Percentiles rank a stretch among this genome's conserved stretches.
These are phyloP conservation scores for Maniola hyperantus DNA, from an alignment of 2,888 invertebrate species.

Conservation along the genomic window DNA sequence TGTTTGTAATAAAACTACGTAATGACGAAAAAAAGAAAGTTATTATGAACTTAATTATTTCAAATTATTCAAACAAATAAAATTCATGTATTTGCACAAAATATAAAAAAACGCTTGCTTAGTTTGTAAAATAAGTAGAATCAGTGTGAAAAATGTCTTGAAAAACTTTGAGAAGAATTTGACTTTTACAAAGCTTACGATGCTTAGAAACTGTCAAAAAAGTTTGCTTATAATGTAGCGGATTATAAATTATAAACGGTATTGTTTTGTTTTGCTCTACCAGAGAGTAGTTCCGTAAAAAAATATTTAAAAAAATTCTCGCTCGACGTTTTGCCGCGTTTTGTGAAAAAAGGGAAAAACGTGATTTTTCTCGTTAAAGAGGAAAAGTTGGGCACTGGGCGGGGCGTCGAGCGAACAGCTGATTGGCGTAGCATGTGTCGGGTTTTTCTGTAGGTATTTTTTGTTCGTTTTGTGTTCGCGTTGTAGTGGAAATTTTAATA, in stretches of 20 bases:
- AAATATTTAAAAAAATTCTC: slow-evolving; percentile 9
- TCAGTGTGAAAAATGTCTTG: neutral
- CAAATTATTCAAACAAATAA: neutral
- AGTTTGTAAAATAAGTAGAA: neutral
- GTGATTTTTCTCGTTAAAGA: slow-evolving; percentile 69
- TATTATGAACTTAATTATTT: neutral
- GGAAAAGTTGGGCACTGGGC: slow-evolving; percentile 73
- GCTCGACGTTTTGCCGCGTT: slow-evolving; percentile 31
- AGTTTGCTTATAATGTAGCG: neutral
- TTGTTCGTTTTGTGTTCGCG: slow-evolving; percentile 44
- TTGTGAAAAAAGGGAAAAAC: slow-evolving; percentile 41
- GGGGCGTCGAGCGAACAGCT: slow-evolving; percentile 75
- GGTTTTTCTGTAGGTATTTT: slow-evolving; percentile 77
- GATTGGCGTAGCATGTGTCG: slow-evolving; percentile 74
- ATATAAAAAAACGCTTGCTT: neutral
- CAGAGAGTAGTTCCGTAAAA: neutral
- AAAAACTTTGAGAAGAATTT: neutral
- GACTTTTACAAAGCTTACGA: neutral
- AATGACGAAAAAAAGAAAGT: neutral
- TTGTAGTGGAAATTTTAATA: slow-evolving; percentile 40
- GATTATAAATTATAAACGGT: neutral
- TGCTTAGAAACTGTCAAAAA: slow-evolving; percentile 10
- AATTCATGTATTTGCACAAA: neutral
- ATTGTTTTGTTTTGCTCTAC: neutral
- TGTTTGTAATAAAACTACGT: neutral